Base-by-base conservation (phyloP, 2,888 invertebrate species). In the Leucophenga montana region DNA sequence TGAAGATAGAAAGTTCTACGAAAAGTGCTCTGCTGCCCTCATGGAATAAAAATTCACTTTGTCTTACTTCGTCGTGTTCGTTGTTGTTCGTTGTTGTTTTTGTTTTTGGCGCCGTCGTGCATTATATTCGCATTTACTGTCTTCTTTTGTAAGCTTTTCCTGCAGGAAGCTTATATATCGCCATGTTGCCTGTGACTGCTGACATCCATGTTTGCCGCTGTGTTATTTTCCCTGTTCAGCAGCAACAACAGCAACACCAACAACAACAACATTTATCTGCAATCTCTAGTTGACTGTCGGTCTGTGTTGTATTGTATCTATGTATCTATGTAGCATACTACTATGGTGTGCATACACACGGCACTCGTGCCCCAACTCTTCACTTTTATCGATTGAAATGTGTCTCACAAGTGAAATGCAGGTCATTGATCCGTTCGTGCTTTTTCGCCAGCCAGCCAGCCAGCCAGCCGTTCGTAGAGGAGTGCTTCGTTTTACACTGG, bases 361-460 rank as follows among this genome's bases (percentile, higher is more conserved):
- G 53, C 67, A 72, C 82, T 76, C 76, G 78, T 83, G 77, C 83
- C 80, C 80, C 83, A 82, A 82, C 83, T 80, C 85, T 82, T 77
- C 78, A 76, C 82, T 83, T 85, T 85, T 88, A 88, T 88, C 88
- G 88, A 88, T 88, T 87, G 86, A 86, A 88, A 86, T 84, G 84
- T 86, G 88, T 88, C 88, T 88, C 88, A 87, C 83, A 83, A 84
- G 78, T 83, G 85, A 87, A 88, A 88, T 86, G 83, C 87, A 85
- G 87, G 87, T 88, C 87, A 88, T 87, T 88, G 87, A 87, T 87
- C 87, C 83, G 81, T 76, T 84, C 78, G 79, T 79, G 77, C 75
- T 69, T 74, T 77, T 73, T 77, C 78, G 75, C 78, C 57, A 73
- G 71, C 73, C 70, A 72, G 65, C 67, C 77, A 69, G 73, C 75